These are phyloP conservation scores for Scrobipalpa costella DNA, from an alignment of 2,888 invertebrate species.

Conservation along the genomic window DNA sequence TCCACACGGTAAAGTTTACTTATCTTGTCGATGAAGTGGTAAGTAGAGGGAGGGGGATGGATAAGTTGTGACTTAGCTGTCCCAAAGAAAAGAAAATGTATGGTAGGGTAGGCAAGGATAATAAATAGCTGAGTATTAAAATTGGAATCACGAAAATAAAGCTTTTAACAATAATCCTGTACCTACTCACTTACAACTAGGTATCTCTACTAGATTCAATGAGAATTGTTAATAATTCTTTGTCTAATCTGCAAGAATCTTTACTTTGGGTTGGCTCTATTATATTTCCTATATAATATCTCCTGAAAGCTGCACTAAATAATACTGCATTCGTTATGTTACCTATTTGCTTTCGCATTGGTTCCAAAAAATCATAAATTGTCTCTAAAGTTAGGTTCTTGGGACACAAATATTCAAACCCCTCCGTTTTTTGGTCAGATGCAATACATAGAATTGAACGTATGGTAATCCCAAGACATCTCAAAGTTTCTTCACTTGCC, in stretches of 20 bases:
- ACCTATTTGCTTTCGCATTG: conserved; percentile 19
- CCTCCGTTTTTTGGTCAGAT: conserved; percentile 7
- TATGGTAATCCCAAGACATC: conserved; percentile 21
- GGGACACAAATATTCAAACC: conserved; percentile 19
- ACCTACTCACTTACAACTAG: not conserved
- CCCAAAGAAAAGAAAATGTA: too few species aligned
- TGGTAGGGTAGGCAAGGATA: too few species aligned
- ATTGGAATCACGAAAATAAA: too few species aligned
- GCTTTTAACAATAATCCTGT: too few species aligned
- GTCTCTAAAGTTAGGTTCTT: conserved; percentile 14
- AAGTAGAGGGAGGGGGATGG: too few species aligned
- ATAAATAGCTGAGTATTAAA: too few species aligned
- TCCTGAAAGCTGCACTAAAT: conserved; percentile 19
- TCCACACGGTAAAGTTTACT: too few species aligned
- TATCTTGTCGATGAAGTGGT: too few species aligned
- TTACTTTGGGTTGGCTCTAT: conserved; percentile 17
- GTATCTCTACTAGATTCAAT: conserved; percentile 3
- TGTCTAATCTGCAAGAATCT: conserved; percentile 18
- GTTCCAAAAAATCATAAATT: conserved; percentile 16
- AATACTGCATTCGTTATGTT: conserved; percentile 2
- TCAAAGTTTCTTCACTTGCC: not conserved
- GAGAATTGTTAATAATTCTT: conserved; percentile 22
- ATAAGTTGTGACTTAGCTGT: too few species aligned
- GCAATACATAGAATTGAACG: conserved; percentile 14
- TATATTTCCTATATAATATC: conserved; percentile 18